Evolutionary conservation across 2,113 vertebrate species (phyloP), one percentile per base, ranked within the genome.

Genomic region (Chascanopsetta lugubris): DNA sequence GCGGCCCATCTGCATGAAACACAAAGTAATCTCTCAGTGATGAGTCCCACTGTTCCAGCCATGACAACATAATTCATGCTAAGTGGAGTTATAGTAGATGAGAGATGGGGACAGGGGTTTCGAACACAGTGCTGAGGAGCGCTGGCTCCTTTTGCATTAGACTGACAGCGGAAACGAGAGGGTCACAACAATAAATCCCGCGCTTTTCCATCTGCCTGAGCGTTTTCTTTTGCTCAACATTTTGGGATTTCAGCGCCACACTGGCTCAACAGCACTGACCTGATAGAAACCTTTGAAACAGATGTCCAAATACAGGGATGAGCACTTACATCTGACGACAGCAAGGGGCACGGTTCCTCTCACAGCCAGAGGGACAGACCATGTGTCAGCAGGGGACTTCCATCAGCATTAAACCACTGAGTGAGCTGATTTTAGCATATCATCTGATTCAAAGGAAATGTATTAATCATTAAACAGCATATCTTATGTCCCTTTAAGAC

Each of bases 41-140:
- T 51, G 66, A 82, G 59, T 62, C 67, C 61, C 59, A 32, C 72
- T 75, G 66, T 75, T 74, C 36, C 43, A 69, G 62, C 67, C 74
- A 74, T 75, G 83, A 85, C 76, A 77, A 76, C 61, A 21, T 82
- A 80, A 85, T 88, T 87, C 83, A 85, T 85, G 81, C 66, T 75
- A 85, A 90, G 66, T 70, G 60, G 67, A 85, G 77, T 51, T 63
- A 43, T 49, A 48, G 61, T 20, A 54, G 45, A 65, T 75, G 60
- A 64, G 29, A 60, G 61, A 68, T 22, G 26, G 57, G 66, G 53
- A 59, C 30, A n/a, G 38, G 24, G 55, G 48, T 53, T n/a, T 74
- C 55, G 57, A 26, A 45, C 27, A 25, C 12, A 8, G 18, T 47
- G 54, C 36, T 55, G 25, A 61, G 47, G 63, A 64, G 34, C 48